These are phyloP conservation scores for Oscheius sp. DNA, from an alignment of 2,888 invertebrate genomes.

Conservation along the genomic window DNA sequence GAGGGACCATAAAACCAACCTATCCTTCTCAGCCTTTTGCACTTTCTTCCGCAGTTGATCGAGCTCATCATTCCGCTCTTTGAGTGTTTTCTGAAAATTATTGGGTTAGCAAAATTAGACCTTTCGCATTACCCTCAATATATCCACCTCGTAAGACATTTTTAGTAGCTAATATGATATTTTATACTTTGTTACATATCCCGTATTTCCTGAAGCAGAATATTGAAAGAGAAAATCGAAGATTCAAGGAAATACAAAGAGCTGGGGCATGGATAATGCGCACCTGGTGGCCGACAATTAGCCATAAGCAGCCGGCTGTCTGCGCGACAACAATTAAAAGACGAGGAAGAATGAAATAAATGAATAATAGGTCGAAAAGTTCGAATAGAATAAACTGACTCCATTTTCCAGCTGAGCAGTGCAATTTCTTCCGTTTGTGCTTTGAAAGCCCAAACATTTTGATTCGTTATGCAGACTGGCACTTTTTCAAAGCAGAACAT, in stretches of 20 bases:
- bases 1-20: slow-evolving; percentile 41
- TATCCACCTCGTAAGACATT: slow-evolving; percentile 31
- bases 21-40: slow-evolving; percentile 51
- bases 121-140: slow-evolving; percentile 15
- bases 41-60: slow-evolving; percentile 56
- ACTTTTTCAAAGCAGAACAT: too few species aligned
- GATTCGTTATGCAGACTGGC: too few species aligned
- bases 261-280: slow-evolving; percentile 23
- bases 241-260: background rate
- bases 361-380: too few species aligned
- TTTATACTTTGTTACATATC: slow-evolving; percentile 27
- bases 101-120: background rate
- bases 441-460: too few species aligned
- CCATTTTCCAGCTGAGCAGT: too few species aligned
- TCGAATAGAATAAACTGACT: too few species aligned
- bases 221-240: slow-evolving; percentile 1
- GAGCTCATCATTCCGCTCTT: slow-evolving; percentile 61
- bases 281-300: slow-evolving; percentile 26
- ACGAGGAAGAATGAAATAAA: too few species aligned
- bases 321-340: too few species aligned
- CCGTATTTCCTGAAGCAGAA: slow-evolving; percentile 17
- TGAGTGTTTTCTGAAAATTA: slow-evolving; percentile 61
- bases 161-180: slow-evolving; percentile 17
- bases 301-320: slow-evolving; percentile 16
- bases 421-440: too few species aligned